Evolutionary conservation across 2,888 invertebrate species (phyloP).

Genomic region (Sminthurinus aureus): DNA sequence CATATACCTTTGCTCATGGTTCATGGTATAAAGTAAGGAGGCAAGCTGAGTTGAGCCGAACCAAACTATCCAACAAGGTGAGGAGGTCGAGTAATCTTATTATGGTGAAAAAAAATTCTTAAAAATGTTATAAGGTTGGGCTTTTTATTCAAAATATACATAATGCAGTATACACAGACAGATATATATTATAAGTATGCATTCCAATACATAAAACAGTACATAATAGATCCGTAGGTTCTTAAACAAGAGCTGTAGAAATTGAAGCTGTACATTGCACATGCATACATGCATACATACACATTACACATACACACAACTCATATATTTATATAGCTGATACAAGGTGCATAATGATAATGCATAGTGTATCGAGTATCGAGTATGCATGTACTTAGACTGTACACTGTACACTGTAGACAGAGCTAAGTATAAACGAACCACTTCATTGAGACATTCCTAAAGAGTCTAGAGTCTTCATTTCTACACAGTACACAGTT

Average conservation of each 20-base stretch:
- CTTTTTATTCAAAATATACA: conserved; percentile 18
- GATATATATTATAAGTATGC: background rate
- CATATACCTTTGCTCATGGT: background rate
- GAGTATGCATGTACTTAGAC: too few species aligned
- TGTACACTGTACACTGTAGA: background rate
- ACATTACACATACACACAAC: too few species aligned
- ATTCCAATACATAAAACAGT: background rate
- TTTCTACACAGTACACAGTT: background rate
- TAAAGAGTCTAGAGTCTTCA: background rate
- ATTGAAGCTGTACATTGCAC: too few species aligned
- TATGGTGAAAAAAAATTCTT: conserved; percentile 39
- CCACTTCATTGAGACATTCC: conserved; percentile 36
- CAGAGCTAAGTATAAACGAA: conserved; percentile 15
- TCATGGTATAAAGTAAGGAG: background rate
- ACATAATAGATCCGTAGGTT: too few species aligned
- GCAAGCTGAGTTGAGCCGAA: background rate
- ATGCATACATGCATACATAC: too few species aligned
- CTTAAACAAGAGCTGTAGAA: too few species aligned
- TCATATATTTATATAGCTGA: too few species aligned
- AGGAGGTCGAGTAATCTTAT: conserved; percentile 15
- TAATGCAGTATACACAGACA: background rate
- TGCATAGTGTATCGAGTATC: too few species aligned
- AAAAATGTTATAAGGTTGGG: conserved; percentile 37
- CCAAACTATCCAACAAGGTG: background rate
- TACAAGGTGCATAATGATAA: too few species aligned